Conservation (phyloP, 2,113 vertebrate genomes). For the Cinclus mexicanus region DNA sequence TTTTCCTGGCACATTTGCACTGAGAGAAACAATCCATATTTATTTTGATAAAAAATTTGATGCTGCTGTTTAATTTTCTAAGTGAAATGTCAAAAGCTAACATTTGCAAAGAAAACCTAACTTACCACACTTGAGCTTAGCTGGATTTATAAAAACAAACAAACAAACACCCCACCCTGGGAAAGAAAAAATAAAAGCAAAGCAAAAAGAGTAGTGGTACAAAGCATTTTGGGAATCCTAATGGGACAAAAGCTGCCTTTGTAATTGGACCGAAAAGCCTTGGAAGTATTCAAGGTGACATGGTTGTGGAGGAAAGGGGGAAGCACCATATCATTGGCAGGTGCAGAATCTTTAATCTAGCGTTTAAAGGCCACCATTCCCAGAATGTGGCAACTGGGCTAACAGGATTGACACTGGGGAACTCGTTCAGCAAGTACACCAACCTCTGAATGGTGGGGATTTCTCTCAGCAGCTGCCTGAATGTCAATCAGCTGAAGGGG, state of each 20-base stretch:
- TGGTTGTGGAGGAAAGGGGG: background rate
- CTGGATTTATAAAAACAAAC: background rate
- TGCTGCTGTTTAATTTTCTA: background rate
- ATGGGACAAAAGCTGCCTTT: conserved; percentile 18
- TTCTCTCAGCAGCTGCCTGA: conserved; percentile 54
- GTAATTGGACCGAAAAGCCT: background rate
- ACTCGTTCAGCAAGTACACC: conserved; percentile 29
- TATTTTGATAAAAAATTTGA: background rate
- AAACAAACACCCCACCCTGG: background rate
- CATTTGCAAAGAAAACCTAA: background rate
- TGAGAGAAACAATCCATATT: background rate
- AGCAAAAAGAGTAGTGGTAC: background rate
- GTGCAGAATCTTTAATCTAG: conserved; percentile 49
- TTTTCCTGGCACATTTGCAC: background rate
- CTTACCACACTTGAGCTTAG: background rate
- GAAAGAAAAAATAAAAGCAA: background rate
- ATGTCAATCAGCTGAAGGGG: conserved; percentile 49
- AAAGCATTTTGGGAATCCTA: background rate
- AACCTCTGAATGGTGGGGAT: conserved; percentile 54
- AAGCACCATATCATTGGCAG: background rate
- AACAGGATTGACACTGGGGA: conserved; percentile 50
- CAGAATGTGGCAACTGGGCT: conserved; percentile 45
- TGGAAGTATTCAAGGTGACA: conserved; percentile 30
- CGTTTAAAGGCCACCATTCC: conserved; percentile 13
- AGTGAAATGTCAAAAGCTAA: background rate